These are phyloP conservation scores for Netelia virgata DNA, from an alignment of 2,888 invertebrate genomes.

Conservation along the genomic window DNA sequence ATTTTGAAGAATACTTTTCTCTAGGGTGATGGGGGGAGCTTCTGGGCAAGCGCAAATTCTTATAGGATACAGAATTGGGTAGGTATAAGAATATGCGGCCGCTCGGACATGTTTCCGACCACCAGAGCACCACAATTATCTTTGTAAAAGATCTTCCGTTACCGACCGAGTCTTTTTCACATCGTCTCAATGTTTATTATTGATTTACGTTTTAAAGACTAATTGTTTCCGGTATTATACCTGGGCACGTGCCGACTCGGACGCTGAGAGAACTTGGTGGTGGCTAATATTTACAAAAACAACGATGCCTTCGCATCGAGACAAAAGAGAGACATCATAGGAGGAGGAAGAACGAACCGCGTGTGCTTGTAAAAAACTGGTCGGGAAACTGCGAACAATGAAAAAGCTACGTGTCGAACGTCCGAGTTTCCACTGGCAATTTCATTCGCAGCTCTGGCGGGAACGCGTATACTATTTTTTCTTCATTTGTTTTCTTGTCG, in stretches of 20 bases:
- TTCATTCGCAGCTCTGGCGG: slow-evolving; percentile 50
- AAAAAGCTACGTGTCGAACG: slow-evolving; percentile 23
- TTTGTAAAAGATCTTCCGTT: neutral
- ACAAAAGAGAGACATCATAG: slow-evolving; percentile 40
- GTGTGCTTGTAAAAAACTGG: slow-evolving; percentile 51
- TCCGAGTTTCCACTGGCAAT: neutral
- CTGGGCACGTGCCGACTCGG: slow-evolving; percentile 9
- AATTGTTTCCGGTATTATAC: slow-evolving; percentile 6
- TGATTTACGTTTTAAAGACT: slow-evolving; percentile 8
- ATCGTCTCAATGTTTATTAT: too few relatives aligned
- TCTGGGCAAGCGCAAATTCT: too few relatives aligned
- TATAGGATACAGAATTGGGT: neutral
- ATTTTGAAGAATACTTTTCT: too few relatives aligned
- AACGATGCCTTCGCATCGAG: slow-evolving; percentile 29
- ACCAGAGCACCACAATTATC: neutral
- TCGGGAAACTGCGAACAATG: slow-evolving; percentile 27
- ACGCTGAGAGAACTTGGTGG: slow-evolving; percentile 51
- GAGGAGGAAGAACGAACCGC: slow-evolving; percentile 67
- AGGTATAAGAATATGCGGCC: too few relatives aligned
- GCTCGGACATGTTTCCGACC: too few relatives aligned
- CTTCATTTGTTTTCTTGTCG: slow-evolving; percentile 8
- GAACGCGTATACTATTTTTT: slow-evolving; percentile 41
- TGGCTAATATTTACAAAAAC: slow-evolving; percentile 65
- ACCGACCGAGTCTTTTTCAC: neutral
- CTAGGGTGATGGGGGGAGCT: too few relatives aligned